Conservation (phyloP, 2,888 invertebrate genomes). For the Disparrhopalites patrizii region DNA sequence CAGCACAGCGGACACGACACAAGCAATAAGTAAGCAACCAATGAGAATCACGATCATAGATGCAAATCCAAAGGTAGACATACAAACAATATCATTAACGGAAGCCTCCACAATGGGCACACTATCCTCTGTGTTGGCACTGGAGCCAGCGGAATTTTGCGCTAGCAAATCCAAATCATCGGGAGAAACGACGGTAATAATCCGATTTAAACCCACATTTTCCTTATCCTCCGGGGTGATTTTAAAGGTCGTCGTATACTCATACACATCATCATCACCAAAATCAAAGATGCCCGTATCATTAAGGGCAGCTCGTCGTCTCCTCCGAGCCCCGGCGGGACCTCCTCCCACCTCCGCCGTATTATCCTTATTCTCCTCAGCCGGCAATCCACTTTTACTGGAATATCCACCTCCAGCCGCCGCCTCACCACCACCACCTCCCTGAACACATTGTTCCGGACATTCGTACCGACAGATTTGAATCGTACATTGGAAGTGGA, state of each 20-base stretch:
- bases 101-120: conserved; percentile 42
- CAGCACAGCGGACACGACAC: conserved; percentile 77
- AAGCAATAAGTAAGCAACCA: conserved; percentile 76
- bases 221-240: conserved; percentile 55
- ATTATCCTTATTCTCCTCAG: conserved; percentile 59
- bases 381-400: conserved; percentile 41
- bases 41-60: conserved; percentile 77
- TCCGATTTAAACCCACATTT: conserved; percentile 81
- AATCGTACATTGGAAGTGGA: conserved; percentile 51
- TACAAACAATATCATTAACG: conserved; percentile 44
- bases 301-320: conserved; percentile 53
- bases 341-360: conserved; percentile 63
- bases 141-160: conserved; percentile 28
- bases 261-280: conserved; percentile 42
- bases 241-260: conserved; percentile 50
- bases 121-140: conserved; percentile 31
- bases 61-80: conserved; percentile 88
- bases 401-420: conserved; percentile 31
- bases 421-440: conserved; percentile 36
- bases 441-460: conserved; percentile 77
- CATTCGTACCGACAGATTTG: conserved; percentile 75
- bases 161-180: conserved; percentile 32
- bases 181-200: conserved; percentile 79
- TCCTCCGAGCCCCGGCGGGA: conserved; percentile 51
- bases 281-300: conserved; percentile 38